phyloP scores from a whole-genome alignment of 1,140 invertebrate genomes.

The Trialeurodes vaporariorum region DNA sequence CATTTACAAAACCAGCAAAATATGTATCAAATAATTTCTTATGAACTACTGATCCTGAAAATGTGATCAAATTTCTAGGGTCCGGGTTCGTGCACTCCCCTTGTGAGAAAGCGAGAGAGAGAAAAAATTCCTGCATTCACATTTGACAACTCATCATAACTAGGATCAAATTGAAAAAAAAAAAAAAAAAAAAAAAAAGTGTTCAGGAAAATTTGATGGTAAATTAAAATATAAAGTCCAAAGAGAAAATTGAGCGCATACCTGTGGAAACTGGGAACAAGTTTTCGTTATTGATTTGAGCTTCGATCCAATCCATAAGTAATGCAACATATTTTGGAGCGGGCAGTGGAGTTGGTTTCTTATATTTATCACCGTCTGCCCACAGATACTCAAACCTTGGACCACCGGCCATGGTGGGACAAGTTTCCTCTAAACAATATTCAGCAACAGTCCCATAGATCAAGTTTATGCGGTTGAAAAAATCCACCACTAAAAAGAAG shows the following conservation, averaged over 20 bases:
- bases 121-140: no score
- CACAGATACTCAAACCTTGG: constrained; percentile 83
- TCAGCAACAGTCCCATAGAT: constrained; percentile 86
- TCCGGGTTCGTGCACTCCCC: no score
- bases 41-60: no score
- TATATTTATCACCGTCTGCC: constrained; percentile 78
- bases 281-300: constrained; percentile 83
- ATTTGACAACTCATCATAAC: no score
- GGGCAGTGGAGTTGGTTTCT: constrained; percentile 77
- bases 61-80: no score
- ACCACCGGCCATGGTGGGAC: constrained; percentile 88
- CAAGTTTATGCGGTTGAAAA: constrained; percentile 91
- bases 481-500: constrained; percentile 71
- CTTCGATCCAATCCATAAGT: constrained; percentile 91
- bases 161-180: no score
- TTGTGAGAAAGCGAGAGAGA: no score
- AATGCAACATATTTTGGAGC: constrained; percentile 77
- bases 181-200: no score
- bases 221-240: constrained; percentile 79
- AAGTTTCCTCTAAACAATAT: constrained; percentile 71
- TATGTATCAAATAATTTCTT: no score
- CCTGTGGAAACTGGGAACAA: constrained; percentile 63
- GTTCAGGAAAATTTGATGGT: no score
- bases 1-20: no score
- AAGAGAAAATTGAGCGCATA: constrained; percentile 33